Conservation (phyloP, 2,113 vertebrate genomes). For the Otus sunia region DNA sequence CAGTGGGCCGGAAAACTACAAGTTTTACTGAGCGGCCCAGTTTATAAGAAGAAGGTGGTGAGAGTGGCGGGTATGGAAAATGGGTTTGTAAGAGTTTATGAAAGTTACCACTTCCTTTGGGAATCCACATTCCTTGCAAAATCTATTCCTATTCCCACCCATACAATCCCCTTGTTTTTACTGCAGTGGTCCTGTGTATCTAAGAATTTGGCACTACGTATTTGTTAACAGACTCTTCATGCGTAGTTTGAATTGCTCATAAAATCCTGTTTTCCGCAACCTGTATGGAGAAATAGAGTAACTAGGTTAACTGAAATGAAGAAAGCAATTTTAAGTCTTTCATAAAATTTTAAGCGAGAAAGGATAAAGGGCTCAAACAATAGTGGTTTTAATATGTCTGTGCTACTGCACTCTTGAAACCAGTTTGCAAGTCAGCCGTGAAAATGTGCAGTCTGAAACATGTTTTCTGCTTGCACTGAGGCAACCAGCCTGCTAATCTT, state of each 20-base stretch:
- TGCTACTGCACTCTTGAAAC: background rate
- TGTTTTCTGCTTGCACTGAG: background rate
- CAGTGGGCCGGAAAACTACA: background rate
- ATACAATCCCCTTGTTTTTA: constrained; percentile 16
- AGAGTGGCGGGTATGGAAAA: background rate
- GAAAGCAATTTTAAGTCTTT: background rate
- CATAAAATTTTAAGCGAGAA: constrained; percentile 7
- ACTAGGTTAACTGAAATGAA: background rate
- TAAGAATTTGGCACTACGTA: background rate
- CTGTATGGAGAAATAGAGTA: background rate
- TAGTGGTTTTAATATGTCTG: background rate
- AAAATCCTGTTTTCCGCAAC: background rate
- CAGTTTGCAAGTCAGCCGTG: background rate
- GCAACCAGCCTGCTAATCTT: background rate
- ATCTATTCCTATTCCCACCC: constrained; percentile 12
- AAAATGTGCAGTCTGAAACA: background rate
- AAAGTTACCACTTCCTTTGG: constrained; percentile 39
- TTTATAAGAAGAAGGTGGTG: background rate
- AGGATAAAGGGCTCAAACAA: background rate
- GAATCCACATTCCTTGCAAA: constrained; percentile 41
- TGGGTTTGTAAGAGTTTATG: background rate
- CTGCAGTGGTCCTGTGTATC: constrained; percentile 19
- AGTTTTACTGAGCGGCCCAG: background rate
- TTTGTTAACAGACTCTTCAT: constrained; percentile 38
- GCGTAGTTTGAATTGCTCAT: background rate